Base-by-base conservation (phyloP, 2,113 vertebrate genomes). In the Emydocephalus ijimae region DNA sequence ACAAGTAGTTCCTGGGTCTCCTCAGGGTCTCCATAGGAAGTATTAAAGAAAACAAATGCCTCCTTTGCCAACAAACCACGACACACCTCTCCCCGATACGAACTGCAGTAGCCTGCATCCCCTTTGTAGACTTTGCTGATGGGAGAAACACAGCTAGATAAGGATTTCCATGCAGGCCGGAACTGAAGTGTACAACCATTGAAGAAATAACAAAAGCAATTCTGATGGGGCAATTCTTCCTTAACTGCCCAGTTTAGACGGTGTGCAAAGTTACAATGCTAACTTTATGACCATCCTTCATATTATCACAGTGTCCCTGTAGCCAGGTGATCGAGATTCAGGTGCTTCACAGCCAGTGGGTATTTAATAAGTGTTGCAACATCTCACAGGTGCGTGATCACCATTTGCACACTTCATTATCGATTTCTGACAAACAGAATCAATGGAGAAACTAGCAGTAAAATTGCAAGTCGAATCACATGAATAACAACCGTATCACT, bases 11-110 rank as follows among this genome's bases (percentile, higher is more conserved):
- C 99, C 95, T 99, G 99, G 56, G 97, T 97, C 93, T 98, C 98
- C 97, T 99, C 99, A 0, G 99, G 98, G 93, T 99, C 98, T 15
- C 95, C 94, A 64, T 98, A 97, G 69, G 99, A 99, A 90, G 98
- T 97, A 97, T 99, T 99, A 96, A 99, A 99, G 97, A 99, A 99
- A 93, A 99, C 98, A 94, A 99, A 98, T 15, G 97, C 94, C 15
- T 98, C 98, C 26, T 96, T 98, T 0, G 52, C 96, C 94, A 99
- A 97, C 61, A 98, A 89, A 20, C 92, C 61, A 56, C 96, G 97
- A 89, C 99, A 99, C 87, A 98, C 97, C n/a, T 99, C 98, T 64
- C 99, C 99, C 92, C 98, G 97, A 96, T 99, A 99, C 0, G 98
- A 98, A 87, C 98, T 98, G 95, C 99, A 99, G 97, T 99, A 99